These are phyloP conservation scores for Elgaria multicarinata DNA, from an alignment of 2,113 vertebrate species.

Conservation along the genomic window DNA sequence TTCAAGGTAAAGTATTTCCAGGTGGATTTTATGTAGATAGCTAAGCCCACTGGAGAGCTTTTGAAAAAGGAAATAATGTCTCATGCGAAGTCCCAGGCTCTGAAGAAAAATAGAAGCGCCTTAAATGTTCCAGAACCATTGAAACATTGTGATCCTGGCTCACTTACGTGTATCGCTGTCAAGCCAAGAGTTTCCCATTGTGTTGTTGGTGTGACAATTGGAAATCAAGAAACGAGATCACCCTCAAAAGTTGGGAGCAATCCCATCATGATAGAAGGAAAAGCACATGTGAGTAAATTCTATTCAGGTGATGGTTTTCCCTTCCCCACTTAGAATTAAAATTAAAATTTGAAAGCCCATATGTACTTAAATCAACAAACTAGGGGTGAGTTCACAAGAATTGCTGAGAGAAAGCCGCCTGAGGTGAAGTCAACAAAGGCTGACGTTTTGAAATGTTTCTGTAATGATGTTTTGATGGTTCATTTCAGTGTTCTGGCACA, in stretches of 20 bases:
- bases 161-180: background rate
- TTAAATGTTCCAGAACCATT: background rate
- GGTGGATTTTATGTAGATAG: background rate
- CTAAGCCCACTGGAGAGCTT: background rate
- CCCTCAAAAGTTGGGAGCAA: background rate
- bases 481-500: background rate
- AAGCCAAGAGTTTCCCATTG: background rate
- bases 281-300: slow-evolving; percentile 16
- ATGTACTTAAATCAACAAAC: background rate
- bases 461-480: too few relatives aligned
- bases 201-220: slow-evolving; percentile 10
- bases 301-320: slow-evolving; percentile 20
- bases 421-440: background rate
- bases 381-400: background rate
- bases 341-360: background rate
- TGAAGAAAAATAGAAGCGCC: background rate
- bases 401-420: too few relatives aligned
- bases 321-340: background rate
- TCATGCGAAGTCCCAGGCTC: background rate
- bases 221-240: slow-evolving; percentile 22
- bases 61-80: background rate
- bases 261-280: background rate
- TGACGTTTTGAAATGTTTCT: background rate
- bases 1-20: background rate
- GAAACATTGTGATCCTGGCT: background rate